Conservation (phyloP, 2,113 vertebrate genomes). For the Macquaria australasica region DNA sequence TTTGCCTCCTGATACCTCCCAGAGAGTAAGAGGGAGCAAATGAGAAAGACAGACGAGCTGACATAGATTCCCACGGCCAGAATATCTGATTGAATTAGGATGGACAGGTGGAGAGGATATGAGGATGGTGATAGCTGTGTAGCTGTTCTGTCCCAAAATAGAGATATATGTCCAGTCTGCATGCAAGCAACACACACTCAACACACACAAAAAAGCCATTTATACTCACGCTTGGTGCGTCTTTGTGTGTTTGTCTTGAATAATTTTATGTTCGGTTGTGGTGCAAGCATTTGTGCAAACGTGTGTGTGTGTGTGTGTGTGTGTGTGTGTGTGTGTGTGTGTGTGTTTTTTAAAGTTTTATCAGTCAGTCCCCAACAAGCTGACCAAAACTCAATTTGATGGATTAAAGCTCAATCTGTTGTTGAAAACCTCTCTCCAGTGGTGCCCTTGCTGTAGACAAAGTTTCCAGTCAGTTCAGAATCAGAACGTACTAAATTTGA, state of each 20-base stretch:
- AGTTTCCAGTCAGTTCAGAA: not conserved
- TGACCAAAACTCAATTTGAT: slow-evolving; percentile 40
- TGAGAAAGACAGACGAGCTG: slow-evolving; percentile 37
- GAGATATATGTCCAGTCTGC: slow-evolving; percentile 24
- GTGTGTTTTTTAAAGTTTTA: not conserved
- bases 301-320: not conserved
- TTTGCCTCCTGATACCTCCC: slow-evolving; percentile 18
- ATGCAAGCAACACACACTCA: slow-evolving; percentile 8
- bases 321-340: no score
- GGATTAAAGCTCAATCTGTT: slow-evolving; percentile 49
- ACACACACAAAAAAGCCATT: slow-evolving; percentile 15
- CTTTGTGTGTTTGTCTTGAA: not conserved
- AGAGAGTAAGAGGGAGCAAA: slow-evolving; percentile 31
- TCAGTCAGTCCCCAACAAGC: not conserved
- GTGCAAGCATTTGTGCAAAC: not conserved
- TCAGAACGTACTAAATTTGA: not conserved
- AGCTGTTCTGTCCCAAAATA: slow-evolving; percentile 19
- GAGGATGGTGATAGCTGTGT: slow-evolving; percentile 17
- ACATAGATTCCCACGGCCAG: slow-evolving; percentile 53
- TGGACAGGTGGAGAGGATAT: slow-evolving; percentile 30
- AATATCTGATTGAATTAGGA: slow-evolving; percentile 54
- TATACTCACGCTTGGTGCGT: not conserved
- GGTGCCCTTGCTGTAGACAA: not conserved
- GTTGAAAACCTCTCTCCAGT: slow-evolving; percentile 25
- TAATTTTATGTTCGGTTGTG: not conserved